These are phyloP conservation scores for Oncopeltus fasciatus DNA, from an alignment of 1,140 invertebrate species.

Conservation along the genomic window DNA sequence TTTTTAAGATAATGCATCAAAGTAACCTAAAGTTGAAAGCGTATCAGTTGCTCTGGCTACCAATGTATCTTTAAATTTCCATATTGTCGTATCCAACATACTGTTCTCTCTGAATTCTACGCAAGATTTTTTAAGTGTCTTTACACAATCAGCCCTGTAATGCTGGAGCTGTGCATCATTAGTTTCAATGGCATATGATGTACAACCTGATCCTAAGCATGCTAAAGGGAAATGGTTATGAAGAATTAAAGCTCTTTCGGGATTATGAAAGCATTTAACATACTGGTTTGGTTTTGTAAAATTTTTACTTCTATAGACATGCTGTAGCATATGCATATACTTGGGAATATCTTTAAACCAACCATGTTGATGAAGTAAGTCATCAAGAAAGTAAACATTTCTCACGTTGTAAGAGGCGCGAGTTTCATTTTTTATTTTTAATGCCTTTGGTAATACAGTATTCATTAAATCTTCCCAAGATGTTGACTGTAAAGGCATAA, in stretches of 20 bases:
- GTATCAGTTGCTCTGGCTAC: constrained; percentile 52
- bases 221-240: constrained; percentile 88
- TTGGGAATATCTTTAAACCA: constrained; percentile 70
- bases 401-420: constrained; percentile 77
- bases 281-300: constrained; percentile 87
- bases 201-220: constrained; percentile 70
- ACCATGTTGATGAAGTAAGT: constrained; percentile 63
- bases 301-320: constrained; percentile 77
- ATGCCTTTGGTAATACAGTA: constrained; percentile 48
- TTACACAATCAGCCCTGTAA: constrained; percentile 83
- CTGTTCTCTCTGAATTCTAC: constrained; percentile 67
- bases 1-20: too few species aligned
- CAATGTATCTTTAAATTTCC: constrained; percentile 68
- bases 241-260: constrained; percentile 70
- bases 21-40: constrained; percentile 57
- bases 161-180: constrained; percentile 83
- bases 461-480: constrained; percentile 71
- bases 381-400: constrained; percentile 90
- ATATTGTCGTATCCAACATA: constrained; percentile 71
- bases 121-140: constrained; percentile 72
- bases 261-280: constrained; percentile 88
- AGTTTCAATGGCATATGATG: constrained; percentile 63
- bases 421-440: constrained; percentile 53
- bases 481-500: constrained; percentile 68
- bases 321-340: constrained; percentile 88